Evolutionary conservation across 2,888 invertebrate species (phyloP).

Genomic region (Conus canariensis): DNA sequence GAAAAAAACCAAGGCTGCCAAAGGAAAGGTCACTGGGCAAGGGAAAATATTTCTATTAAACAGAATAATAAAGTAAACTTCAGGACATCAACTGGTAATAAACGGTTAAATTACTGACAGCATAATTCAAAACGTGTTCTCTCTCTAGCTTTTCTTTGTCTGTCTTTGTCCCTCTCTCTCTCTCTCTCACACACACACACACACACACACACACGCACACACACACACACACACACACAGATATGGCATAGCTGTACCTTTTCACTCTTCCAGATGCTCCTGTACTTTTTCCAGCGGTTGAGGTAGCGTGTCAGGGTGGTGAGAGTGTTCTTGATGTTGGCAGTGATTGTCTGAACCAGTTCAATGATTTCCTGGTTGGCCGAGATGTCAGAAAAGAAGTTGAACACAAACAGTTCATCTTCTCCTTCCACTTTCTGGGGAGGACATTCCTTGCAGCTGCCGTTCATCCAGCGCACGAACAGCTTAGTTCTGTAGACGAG

Average conservation of each 20-base stretch:
- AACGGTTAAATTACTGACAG: too few relatives aligned
- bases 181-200: not conserved
- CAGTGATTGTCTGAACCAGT: constrained; percentile 84
- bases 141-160: too few relatives aligned
- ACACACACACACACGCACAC: not conserved
- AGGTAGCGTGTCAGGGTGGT: constrained; percentile 84
- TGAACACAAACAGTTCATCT: constrained; percentile 85
- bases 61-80: too few relatives aligned
- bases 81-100: too few relatives aligned
- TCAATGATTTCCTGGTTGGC: constrained; percentile 86
- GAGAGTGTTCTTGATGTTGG: constrained; percentile 84
- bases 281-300: constrained; percentile 80
- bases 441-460: constrained; percentile 87
- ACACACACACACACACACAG: not conserved
- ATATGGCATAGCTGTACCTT: constrained; percentile 67
- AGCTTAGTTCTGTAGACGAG: constrained; percentile 82
- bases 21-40: too few relatives aligned
- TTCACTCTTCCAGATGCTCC: constrained; percentile 77
- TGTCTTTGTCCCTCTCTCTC: too few relatives aligned
- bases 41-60: too few relatives aligned
- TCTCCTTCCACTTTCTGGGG: constrained; percentile 83
- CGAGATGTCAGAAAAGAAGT: constrained; percentile 89
- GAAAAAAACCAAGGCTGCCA: too few relatives aligned
- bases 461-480: constrained; percentile 92
- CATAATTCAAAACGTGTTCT: too few relatives aligned